phyloP scores from a whole-genome alignment of 2,113 vertebrate species.

The Crotalus helleri region DNA sequence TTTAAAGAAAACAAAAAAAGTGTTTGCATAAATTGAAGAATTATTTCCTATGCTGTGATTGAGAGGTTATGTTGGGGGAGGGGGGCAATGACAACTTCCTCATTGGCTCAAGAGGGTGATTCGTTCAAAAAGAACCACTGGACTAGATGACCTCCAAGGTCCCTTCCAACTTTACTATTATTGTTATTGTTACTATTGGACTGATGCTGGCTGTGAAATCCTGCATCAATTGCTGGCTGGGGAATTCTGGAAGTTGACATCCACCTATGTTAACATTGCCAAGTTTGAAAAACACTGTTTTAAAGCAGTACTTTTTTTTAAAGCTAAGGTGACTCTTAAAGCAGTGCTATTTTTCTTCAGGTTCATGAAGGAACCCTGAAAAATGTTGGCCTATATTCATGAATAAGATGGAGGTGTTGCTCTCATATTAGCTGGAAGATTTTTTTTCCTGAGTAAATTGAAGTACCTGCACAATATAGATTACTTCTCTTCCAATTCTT shows the following conservation, averaged over 20 bases:
- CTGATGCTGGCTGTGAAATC: background rate
- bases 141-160: no score
- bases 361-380: background rate
- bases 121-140: no score
- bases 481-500: background rate
- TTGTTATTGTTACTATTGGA: background rate
- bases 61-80: no score
- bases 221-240: background rate
- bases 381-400: background rate
- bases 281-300: background rate
- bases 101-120: no score
- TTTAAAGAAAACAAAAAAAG: no score
- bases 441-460: background rate
- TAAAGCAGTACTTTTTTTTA: background rate
- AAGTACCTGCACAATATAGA: background rate
- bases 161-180: no score
- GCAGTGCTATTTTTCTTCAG: background rate
- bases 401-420: background rate
- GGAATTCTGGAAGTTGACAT: background rate
- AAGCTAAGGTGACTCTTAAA: background rate
- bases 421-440: background rate
- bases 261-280: background rate
- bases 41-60: no score
- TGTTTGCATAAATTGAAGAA: no score
- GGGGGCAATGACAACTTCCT: no score